Conservation (phyloP, 2,888 invertebrate genomes). For the Zhuqinia jingwanae region DNA sequence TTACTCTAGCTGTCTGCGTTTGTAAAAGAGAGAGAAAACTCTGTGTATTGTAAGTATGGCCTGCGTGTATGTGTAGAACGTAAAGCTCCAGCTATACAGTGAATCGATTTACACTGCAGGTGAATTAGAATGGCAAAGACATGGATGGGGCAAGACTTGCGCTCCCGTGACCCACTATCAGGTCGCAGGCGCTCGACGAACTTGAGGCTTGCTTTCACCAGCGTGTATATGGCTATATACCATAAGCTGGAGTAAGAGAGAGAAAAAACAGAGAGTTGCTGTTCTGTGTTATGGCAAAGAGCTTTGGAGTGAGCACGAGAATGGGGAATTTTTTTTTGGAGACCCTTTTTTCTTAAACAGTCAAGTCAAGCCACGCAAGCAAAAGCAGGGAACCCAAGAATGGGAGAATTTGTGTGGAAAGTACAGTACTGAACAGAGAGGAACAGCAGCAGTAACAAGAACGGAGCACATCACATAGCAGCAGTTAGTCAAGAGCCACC, state of each 20-base stretch:
- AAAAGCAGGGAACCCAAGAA: neutral
- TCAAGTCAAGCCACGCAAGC: conserved; percentile 36
- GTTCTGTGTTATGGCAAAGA: conserved; percentile 2
- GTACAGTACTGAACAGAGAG: neutral
- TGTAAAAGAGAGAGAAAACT: neutral
- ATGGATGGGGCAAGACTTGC: conserved; percentile 77
- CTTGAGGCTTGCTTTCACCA: conserved; percentile 73
- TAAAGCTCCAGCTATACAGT: conserved; percentile 57
- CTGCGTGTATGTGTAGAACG: neutral
- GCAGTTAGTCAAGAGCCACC: conserved; percentile 38
- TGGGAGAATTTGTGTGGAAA: neutral
- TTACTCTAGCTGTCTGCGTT: no score
- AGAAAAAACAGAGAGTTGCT: conserved; percentile 14
- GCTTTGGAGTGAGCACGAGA: neutral
- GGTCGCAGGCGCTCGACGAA: conserved; percentile 77
- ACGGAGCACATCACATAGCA: neutral
- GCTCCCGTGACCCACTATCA: conserved; percentile 77
- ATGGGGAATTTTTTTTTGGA: neutral
- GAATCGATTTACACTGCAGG: conserved; percentile 79
- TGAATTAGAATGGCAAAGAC: conserved; percentile 78
- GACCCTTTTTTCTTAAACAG: conserved; percentile 62
- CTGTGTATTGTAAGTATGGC: neutral
- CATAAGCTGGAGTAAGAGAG: neutral
- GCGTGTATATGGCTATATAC: neutral
- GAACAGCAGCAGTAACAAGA: neutral